Base-by-base conservation (phyloP, 92 coral and sea anemone species). In the Scolanthus callimorphus region DNA sequence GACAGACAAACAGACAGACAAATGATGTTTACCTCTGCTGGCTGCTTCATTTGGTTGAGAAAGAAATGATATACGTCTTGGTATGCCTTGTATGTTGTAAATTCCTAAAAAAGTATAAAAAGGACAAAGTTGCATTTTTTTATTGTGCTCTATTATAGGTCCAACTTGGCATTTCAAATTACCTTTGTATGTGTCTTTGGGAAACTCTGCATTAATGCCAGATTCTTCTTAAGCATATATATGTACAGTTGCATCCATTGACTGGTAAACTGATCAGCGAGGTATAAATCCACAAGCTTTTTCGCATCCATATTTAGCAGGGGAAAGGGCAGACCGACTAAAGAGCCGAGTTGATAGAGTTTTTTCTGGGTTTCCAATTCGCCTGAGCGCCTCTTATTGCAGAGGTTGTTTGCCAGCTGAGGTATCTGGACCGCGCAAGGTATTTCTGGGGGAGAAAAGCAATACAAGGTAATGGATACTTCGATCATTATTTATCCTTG, bases 161-260 rank as follows among this genome's bases (percentile, higher is more conserved):
- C n/a, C n/a, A n/a, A n/a, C n/a, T n/a, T n/a, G n/a, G n/a, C n/a
- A n/a, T n/a, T n/a, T n/a, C n/a, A n/a, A n/a, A n/a, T n/a, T n/a
- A n/a, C n/a, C 25, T 78, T 58, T 27, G 49, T 59, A 39, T 73
- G 70, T 15, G 19, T 78, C 20, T 31, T 13, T 24, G 77, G 73
- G 24, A 78, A 87, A n/a, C 21, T 65, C 17, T 38, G 62, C 17
- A 87, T 78, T 27, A 76, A 64, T n/a, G 41, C 38, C 3, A 43
- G 52, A 43, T 69, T 82, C 38, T 72, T 56, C 65, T 25, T 63
- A 48, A 87, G 25, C 96, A 87, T 87, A 47, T 78, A 62, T 3
- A 67, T 71, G 25, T 87, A 87, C 23, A 87, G 17, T 51, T 55
- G 31, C 90, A 87, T 78, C 90, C 90, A 83, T 12, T 55, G 65